These are phyloP conservation scores for Rhegmatorhina hoffmannsi DNA, from an alignment of 2,113 vertebrate species.

Conservation along the genomic window DNA sequence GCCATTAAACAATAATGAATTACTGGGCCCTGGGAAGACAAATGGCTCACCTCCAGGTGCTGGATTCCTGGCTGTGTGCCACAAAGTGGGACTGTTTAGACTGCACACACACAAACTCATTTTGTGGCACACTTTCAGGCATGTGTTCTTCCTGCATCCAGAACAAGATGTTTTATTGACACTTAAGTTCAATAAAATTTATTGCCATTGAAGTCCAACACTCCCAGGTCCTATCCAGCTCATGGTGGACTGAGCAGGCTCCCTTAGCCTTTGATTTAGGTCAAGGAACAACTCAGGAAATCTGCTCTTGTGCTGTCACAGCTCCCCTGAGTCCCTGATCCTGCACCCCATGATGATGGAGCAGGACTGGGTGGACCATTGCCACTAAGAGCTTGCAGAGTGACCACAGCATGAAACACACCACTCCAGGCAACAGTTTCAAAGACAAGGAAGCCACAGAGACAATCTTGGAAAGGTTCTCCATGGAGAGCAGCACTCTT, in stretches of 20 bases:
- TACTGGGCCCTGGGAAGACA: background rate
- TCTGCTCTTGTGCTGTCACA: background rate
- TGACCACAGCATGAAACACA: background rate
- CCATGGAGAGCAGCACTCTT: background rate
- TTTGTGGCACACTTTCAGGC: background rate
- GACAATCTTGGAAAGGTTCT: background rate
- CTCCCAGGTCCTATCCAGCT: background rate
- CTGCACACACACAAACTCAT: background rate
- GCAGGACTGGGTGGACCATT: background rate
- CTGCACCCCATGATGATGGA: background rate
- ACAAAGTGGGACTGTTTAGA: background rate
- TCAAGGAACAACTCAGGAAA: background rate
- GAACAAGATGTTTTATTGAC: background rate
- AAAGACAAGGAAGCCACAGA: background rate
- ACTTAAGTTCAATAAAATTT: background rate
- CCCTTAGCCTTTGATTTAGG: background rate
- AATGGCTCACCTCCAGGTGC: conserved; percentile 21
- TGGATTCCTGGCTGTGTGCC: background rate
- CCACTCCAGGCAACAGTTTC: background rate
- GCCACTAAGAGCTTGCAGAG: background rate
- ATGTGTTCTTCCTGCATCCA: background rate
- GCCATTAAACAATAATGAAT: background rate
- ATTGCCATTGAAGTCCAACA: background rate
- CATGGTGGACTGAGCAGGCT: background rate
- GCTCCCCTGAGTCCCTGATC: background rate